Base-by-base conservation (phyloP, 1,140 invertebrate genomes). In the Drosophila ananassae region DNA sequence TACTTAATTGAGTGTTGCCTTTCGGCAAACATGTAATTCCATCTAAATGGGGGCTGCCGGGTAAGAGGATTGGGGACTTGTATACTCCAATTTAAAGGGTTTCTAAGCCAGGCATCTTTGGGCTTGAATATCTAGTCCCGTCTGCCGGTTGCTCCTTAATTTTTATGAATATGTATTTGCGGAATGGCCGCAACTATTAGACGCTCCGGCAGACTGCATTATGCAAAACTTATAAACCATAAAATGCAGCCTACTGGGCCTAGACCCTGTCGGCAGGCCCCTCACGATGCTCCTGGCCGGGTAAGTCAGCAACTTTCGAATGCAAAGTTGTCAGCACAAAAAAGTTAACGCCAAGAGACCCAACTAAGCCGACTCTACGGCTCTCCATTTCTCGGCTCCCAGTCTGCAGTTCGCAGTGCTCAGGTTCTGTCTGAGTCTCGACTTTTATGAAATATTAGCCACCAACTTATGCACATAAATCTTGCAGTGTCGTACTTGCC, bases 1-100 rank as follows among this genome's bases (percentile, higher is more conserved):
- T 87, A 89, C 78, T 69, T 87, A 87, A 87, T 87, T 87, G 79
- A 89, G 75, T 89, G 79, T 69, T 73, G 67, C 81, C 64, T 50
- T 48, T 61, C 73, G 78, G 74, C 62, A 85, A 81, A 81, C 62
- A 76, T 75, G 58, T 71, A 66, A 72, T 67, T 74, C 78, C 47
- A 50, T 21, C 55, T 13, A 56, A 39, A 56, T 56, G 50, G 48
- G 37, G 56, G 21, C 32, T 41, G 9, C 3, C 10, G 0, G 3
- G 10, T 37, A 37, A 12, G 10, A n/a, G 34, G 34, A 37, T 37
- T 37, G 21, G 17, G 53, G 25, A 39, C 56, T 24, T 28, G 34
- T 37, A 37, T 37, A 37, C 34, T n/a, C 34, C 5, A 17, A 8
- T 21, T 44, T 44, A 44, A 44, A 44, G 24, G 24, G 25, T 51